phyloP scores from a whole-genome alignment of 2,113 vertebrate species.

The Asarcornis scutulata region DNA sequence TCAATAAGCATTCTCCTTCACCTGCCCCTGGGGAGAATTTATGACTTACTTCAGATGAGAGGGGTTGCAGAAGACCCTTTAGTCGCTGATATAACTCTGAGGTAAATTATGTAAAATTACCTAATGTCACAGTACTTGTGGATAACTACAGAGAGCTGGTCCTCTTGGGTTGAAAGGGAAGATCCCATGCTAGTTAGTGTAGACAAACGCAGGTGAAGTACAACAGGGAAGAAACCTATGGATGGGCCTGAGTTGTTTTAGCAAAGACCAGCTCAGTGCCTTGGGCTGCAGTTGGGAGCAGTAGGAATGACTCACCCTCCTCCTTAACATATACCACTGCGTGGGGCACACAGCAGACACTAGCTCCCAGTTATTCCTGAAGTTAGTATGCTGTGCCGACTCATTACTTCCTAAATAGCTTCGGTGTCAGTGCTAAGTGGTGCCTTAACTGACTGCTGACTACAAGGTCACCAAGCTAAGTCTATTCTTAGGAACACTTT shows the following conservation, averaged over 20 bases:
- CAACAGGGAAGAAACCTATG: not conserved
- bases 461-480: conserved; percentile 43
- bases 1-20: not conserved
- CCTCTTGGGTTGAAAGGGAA: not conserved
- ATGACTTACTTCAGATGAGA: not conserved
- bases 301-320: conserved; percentile 40
- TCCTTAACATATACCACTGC: conserved; percentile 8
- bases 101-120: no score
- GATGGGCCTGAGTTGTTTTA: not conserved
- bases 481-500: conserved; percentile 55
- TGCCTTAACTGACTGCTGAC: conserved; percentile 54
- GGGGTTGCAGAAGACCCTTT: not conserved
- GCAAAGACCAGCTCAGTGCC: not conserved
- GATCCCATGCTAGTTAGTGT: not conserved
- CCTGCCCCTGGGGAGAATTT: not conserved
- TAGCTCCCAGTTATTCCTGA: conserved; percentile 48
- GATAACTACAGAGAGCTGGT: not conserved
- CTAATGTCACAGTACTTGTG: not conserved
- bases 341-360: conserved; percentile 19
- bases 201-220: not conserved
- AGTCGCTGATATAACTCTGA: not conserved
- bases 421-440: conserved; percentile 59
- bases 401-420: conserved; percentile 68
- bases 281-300: conserved; percentile 11
- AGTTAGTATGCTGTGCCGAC: conserved; percentile 57